A percentile compares a stretch with the other conserved stretches of the same genome.
Conservation (phyloP, 2,113 vertebrate genomes). For the Synodontis membranacea region DNA sequence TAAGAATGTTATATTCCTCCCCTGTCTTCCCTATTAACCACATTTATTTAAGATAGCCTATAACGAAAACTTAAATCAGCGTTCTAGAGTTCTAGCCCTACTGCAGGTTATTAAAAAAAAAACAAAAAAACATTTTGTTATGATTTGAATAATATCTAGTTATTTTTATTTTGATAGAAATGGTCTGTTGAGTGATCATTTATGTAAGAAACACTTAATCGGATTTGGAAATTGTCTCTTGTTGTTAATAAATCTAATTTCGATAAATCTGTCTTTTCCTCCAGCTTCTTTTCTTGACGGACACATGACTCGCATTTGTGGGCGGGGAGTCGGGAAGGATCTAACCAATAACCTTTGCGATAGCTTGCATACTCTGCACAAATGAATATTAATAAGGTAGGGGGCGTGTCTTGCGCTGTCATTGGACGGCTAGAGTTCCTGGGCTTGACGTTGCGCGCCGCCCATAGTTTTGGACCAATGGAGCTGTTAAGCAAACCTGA, state of each 20-base stretch:
- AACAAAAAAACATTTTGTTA: background rate
- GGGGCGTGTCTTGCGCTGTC: slow-evolving; percentile 26
- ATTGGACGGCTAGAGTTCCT: slow-evolving; percentile 48
- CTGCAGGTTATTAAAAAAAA: no score
- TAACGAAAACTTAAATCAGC: background rate
- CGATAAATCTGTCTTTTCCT: background rate
- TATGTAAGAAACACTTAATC: slow-evolving; percentile 2
- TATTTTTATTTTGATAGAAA: background rate
- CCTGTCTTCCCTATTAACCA: background rate
- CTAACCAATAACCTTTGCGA: slow-evolving; percentile 32
- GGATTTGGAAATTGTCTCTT: background rate
- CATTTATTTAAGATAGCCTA: background rate
- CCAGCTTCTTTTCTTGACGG: background rate
- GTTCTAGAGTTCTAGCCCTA: no score
- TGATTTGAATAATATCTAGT: no score
- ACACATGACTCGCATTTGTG: background rate
- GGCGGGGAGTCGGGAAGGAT: background rate
- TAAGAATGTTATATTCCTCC: background rate
- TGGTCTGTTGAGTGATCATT: background rate
- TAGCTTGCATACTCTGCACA: slow-evolving; percentile 16
- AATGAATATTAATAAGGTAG: slow-evolving; percentile 19
- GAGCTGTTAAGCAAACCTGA: slow-evolving; percentile 6
- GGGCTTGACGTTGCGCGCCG: background rate
- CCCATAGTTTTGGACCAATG: slow-evolving; percentile 42
- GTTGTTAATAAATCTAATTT: slow-evolving; percentile 42